phyloP scores from a whole-genome alignment of 2,888 invertebrate genomes.

The Minunthozetes semirufus region DNA sequence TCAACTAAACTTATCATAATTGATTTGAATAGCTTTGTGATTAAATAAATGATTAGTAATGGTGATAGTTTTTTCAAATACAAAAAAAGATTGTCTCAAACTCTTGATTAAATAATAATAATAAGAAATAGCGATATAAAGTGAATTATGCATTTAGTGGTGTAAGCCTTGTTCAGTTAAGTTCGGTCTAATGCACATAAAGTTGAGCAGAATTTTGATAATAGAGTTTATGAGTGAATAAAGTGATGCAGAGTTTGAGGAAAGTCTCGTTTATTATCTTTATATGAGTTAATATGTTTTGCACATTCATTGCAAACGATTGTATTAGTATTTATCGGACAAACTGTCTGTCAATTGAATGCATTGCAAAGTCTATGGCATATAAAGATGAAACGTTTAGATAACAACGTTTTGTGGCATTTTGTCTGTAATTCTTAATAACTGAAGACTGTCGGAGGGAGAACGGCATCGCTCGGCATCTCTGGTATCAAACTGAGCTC shows the following conservation, averaged over 20 bases:
- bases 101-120: no score
- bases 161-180: no score
- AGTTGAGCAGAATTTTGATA: neutral
- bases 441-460: neutral
- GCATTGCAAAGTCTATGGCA: constrained; percentile 22
- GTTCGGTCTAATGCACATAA: neutral
- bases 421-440: constrained; percentile 20
- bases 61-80: no score
- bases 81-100: no score
- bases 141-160: no score
- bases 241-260: neutral
- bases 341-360: constrained; percentile 30
- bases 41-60: no score
- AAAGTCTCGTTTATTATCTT: constrained; percentile 21
- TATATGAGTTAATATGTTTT: constrained; percentile 28
- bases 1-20: no score
- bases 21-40: no score
- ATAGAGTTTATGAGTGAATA: constrained; percentile 2
- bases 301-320: neutral
- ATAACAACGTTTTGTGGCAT: neutral
- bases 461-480: neutral
- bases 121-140: no score
- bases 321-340: constrained; percentile 24
- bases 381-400: constrained; percentile 26
- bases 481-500: constrained; percentile 23